Conservation (phyloP, 2,888 invertebrate genomes). For the Folsomia manolachei region DNA sequence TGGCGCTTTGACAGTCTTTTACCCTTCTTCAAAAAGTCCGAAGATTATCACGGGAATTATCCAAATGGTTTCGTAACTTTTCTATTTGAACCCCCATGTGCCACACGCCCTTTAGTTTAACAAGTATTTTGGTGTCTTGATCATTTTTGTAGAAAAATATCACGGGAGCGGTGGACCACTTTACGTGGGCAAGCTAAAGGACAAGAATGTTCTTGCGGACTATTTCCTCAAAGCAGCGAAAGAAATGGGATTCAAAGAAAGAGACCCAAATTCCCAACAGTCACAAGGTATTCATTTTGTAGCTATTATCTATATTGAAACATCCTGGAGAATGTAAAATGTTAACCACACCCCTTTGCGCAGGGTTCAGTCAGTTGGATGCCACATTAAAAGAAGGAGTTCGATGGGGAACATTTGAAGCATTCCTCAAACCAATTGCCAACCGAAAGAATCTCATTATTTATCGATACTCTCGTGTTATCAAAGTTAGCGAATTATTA, state of each 20-base stretch:
- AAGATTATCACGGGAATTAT: slow-evolving; percentile 43
- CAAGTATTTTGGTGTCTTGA: not conserved
- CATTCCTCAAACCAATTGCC: slow-evolving; percentile 36
- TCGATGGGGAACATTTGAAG: slow-evolving; percentile 37
- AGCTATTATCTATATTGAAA: no score
- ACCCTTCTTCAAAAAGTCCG: slow-evolving; percentile 40
- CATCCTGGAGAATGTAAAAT: not conserved
- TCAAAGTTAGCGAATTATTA: slow-evolving; percentile 30
- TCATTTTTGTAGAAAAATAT: slow-evolving; percentile 18
- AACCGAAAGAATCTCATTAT: slow-evolving; percentile 38
- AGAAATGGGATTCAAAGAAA: slow-evolving; percentile 36
- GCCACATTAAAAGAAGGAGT: slow-evolving; percentile 40
- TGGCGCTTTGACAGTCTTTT: slow-evolving; percentile 39
- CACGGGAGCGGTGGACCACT: slow-evolving; percentile 31
- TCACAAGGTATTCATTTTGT: no score
- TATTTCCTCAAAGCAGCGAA: slow-evolving; percentile 40
- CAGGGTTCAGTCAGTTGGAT: slow-evolving; percentile 40
- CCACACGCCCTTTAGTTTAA: not conserved
- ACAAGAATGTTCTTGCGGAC: slow-evolving; percentile 30
- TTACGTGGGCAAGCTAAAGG: slow-evolving; percentile 37
- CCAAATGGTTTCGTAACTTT: slow-evolving; percentile 21
- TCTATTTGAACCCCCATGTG: not conserved
- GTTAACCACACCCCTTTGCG: no score
- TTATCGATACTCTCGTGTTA: slow-evolving; percentile 41
- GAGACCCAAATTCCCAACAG: slow-evolving; percentile 41